Conservation (phyloP, 2,888 invertebrate species). For the Napeogenes inachia region DNA sequence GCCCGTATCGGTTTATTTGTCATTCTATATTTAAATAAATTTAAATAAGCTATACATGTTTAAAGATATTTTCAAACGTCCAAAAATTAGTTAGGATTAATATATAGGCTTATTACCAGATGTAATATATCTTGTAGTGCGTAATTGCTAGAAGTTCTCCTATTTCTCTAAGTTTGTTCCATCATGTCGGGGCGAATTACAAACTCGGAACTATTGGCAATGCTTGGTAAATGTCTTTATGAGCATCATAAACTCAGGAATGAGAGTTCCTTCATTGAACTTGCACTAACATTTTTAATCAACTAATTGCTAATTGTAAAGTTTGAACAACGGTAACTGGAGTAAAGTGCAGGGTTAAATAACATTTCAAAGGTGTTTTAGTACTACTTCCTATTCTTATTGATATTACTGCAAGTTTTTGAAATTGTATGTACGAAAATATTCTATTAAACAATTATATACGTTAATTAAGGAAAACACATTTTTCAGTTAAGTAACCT, state of each 20-base stretch:
- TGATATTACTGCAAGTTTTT: neutral
- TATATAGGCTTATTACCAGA: too few relatives aligned
- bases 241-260: conserved; percentile 56
- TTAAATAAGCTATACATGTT: too few relatives aligned
- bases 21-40: too few relatives aligned
- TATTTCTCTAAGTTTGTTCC: conserved; percentile 64
- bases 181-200: conserved; percentile 67
- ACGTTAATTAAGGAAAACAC: too few relatives aligned
- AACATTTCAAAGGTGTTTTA: conserved; percentile 46
- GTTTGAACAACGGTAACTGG: conserved; percentile 42
- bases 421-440: too few relatives aligned
- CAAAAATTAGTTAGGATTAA: too few relatives aligned
- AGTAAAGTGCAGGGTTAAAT: conserved; percentile 33
- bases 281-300: conserved; percentile 52
- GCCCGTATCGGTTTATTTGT: too few relatives aligned
- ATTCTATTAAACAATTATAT: too few relatives aligned
- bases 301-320: conserved; percentile 70
- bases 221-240: conserved; percentile 71
- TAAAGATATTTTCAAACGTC: too few relatives aligned
- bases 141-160: conserved; percentile 48
- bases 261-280: conserved; percentile 44
- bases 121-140: too few relatives aligned
- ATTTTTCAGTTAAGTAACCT: too few relatives aligned
- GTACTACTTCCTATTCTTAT: conserved; percentile 9
- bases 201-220: conserved; percentile 64